These are phyloP conservation scores for Drosophila obscura DNA, from an alignment of 1,140 invertebrate species.

Conservation along the genomic window DNA sequence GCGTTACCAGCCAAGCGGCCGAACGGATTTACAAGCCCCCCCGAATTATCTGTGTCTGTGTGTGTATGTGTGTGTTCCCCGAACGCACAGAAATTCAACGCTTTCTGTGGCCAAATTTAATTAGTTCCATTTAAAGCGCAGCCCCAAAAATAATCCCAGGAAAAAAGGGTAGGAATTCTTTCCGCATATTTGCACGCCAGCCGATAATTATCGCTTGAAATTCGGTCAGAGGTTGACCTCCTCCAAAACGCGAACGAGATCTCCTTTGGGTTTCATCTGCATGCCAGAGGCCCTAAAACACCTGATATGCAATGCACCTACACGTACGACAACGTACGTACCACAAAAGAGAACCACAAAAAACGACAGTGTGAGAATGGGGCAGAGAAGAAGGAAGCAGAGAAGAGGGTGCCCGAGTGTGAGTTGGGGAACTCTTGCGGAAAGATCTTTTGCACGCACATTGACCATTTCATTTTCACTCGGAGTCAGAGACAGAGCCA, in stretches of 20 bases:
- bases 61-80: slow-evolving; percentile 8
- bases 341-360: too few relatives aligned
- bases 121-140: slow-evolving; percentile 75
- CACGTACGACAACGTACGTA: too few relatives aligned
- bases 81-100: slow-evolving; percentile 61
- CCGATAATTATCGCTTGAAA: slow-evolving; percentile 76
- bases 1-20: slow-evolving; percentile 32
- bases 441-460: slow-evolving; percentile 40
- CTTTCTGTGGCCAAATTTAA: slow-evolving; percentile 67
- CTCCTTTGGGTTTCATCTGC: slow-evolving; percentile 55
- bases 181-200: slow-evolving; percentile 78
- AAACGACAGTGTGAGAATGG: not conserved
- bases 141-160: slow-evolving; percentile 20
- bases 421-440: not conserved
- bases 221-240: slow-evolving; percentile 76
- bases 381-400: not conserved
- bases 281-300: slow-evolving; percentile 64
- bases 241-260: slow-evolving; percentile 21
- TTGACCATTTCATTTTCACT: slow-evolving; percentile 70
- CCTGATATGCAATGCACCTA: slow-evolving; percentile 58
- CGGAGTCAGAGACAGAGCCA: not conserved
- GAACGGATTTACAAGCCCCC: slow-evolving; percentile 47
- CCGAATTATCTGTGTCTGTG: slow-evolving; percentile 37
- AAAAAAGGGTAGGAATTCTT: slow-evolving; percentile 52
- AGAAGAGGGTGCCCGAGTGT: not conserved